These are phyloP conservation scores for Caenorhabditis brenneri DNA, from an alignment of 1,140 invertebrate genomes.

Conservation along the genomic window DNA sequence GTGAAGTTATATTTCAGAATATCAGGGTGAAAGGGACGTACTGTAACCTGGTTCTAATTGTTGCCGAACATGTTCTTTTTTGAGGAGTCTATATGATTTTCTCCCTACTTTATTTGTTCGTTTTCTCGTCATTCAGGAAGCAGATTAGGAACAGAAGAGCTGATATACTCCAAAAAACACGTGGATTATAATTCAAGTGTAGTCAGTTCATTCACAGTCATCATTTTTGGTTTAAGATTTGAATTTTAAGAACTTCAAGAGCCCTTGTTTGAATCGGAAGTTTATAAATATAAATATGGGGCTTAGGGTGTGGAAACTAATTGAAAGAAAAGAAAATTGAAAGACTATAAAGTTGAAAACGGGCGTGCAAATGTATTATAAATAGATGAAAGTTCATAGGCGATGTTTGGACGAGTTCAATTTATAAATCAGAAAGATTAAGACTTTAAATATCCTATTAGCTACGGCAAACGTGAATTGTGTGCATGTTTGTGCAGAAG, in stretches of 20 bases:
- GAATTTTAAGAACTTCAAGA: neutral
- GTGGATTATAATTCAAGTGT: neutral
- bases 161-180: neutral
- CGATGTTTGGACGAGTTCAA: neutral
- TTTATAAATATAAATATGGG: too few species aligned
- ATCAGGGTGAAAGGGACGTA: too few species aligned
- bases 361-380: neutral
- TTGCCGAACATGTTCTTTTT: too few species aligned
- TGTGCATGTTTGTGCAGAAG: neutral
- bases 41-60: too few species aligned
- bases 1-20: too few species aligned
- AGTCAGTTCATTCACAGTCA: neutral
- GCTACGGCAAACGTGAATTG: neutral
- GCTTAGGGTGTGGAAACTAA: too few species aligned
- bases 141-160: too few species aligned
- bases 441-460: neutral
- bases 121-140: neutral
- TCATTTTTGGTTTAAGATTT: neutral
- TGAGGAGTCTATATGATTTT: too few species aligned
- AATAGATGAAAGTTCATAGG: neutral
- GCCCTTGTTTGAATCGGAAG: too few species aligned
- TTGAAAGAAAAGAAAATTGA: neutral
- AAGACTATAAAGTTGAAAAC: neutral
- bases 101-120: too few species aligned
- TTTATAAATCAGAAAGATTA: neutral